These are phyloP conservation scores for Mormyrus proboscirostris DNA, from an alignment of 2,797 vertebrate genomes.

Conservation along the genomic window DNA sequence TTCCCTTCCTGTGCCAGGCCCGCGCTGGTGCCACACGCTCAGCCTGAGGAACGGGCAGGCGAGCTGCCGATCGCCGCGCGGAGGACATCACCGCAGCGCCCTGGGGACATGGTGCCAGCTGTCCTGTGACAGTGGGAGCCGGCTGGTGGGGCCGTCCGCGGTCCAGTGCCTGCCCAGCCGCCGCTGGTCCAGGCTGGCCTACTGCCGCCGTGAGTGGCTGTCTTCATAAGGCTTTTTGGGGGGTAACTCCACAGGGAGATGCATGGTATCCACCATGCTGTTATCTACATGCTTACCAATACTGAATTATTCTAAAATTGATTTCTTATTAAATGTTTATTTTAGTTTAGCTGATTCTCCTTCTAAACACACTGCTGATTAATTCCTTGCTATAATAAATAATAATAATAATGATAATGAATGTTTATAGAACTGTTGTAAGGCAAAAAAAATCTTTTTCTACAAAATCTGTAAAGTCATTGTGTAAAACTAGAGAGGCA, in stretches of 20 bases:
- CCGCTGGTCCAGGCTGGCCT: constrained; percentile 79
- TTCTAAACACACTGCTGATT: neutral
- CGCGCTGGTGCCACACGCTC: constrained; percentile 77
- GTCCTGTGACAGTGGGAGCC: constrained; percentile 77
- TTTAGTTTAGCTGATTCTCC: neutral
- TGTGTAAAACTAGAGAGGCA: neutral
- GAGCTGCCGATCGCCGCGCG: constrained; percentile 74
- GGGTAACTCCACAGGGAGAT: neutral
- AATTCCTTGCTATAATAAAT: neutral
- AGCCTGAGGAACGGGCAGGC: constrained; percentile 76
- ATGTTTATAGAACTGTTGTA: neutral
- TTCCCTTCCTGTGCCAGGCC: constrained; percentile 55
- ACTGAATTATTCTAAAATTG: neutral
- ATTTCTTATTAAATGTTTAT: neutral
- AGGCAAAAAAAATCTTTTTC: neutral
- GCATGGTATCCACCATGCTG: neutral
- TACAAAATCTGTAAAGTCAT: neutral
- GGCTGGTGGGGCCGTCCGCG: constrained; percentile 66
- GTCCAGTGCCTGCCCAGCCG: constrained; percentile 75
- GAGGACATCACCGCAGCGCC: constrained; percentile 67
- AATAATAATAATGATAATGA: too few relatives aligned
- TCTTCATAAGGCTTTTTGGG: neutral
- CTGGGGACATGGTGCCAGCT: constrained; percentile 80
- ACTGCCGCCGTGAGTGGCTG: constrained; percentile 77
- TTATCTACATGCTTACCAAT: neutral